Conservation (phyloP, 2,888 invertebrate species). For the Oxystoma pomonae region DNA sequence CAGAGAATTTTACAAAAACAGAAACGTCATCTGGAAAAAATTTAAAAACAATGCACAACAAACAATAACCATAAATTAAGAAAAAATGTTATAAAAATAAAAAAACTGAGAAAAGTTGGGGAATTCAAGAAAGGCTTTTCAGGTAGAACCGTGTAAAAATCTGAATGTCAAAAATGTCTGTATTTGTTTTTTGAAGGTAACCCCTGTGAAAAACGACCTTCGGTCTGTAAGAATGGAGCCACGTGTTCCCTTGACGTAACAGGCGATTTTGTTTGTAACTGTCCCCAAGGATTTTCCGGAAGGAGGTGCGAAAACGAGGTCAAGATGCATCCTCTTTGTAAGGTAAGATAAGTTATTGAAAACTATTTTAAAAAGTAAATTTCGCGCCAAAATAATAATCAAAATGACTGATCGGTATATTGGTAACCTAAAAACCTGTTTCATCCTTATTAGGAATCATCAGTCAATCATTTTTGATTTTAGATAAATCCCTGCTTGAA, state of each 20-base stretch:
- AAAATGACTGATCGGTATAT: not conserved
- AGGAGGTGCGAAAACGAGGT: constrained; percentile 69
- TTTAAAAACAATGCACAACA: no score
- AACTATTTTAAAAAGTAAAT: not conserved
- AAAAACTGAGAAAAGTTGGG: no score
- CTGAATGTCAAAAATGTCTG: no score
- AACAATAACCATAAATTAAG: no score
- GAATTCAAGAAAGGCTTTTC: no score
- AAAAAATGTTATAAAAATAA: no score
- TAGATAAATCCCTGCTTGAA: constrained; percentile 67
- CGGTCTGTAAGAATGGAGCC: constrained; percentile 71
- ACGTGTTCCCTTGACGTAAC: constrained; percentile 64
- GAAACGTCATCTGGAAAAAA: no score
- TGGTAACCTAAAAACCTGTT: not conserved
- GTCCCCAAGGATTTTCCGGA: constrained; percentile 64
- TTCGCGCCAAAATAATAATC: not conserved
- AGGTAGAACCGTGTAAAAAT: no score
- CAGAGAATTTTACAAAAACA: no score
- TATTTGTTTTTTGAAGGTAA: constrained; percentile 59
- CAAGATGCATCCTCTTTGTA: constrained; percentile 66
- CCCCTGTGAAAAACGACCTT: constrained; percentile 58
- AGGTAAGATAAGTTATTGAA: no score
- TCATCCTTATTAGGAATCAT: no score
- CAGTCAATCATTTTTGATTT: constrained; percentile 1
- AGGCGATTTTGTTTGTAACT: constrained; percentile 70